Evolutionary conservation across 2,888 invertebrate genomes (phyloP).

Genomic region (Pammene aurita): DNA sequence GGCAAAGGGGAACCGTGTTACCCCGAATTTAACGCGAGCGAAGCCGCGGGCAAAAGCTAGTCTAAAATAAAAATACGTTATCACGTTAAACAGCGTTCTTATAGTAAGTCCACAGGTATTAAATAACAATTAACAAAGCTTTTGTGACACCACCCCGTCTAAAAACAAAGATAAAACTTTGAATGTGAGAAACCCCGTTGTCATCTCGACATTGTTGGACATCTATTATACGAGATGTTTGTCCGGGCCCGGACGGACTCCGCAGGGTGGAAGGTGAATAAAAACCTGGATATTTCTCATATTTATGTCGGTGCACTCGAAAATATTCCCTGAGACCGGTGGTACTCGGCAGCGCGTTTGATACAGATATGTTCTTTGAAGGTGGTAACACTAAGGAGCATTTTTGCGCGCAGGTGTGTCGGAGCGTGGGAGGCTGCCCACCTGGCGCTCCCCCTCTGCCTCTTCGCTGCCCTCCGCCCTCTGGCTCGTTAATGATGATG

Average conservation of each 20-base stretch:
- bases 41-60: too few relatives aligned
- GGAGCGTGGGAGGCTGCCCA: slow-evolving; percentile 83
- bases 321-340: slow-evolving; percentile 76
- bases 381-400: slow-evolving; percentile 69
- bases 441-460: slow-evolving; percentile 84
- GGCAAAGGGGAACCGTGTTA: too few relatives aligned
- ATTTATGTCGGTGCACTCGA: slow-evolving; percentile 81
- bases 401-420: slow-evolving; percentile 74
- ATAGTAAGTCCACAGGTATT: slow-evolving; percentile 29
- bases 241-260: slow-evolving; percentile 59
- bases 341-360: slow-evolving; percentile 55
- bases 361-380: slow-evolving; percentile 67
- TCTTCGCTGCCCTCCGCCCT: slow-evolving; percentile 83
- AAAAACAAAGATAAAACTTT: slow-evolving; percentile 48
- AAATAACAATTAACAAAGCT: slow-evolving; percentile 40
- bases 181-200: slow-evolving; percentile 61
- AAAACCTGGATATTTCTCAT: slow-evolving; percentile 81
- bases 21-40: too few relatives aligned
- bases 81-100: slow-evolving; percentile 15
- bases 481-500: slow-evolving; percentile 91
- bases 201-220: slow-evolving; percentile 72
- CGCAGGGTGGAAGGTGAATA: slow-evolving; percentile 69
- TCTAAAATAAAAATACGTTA: slow-evolving; percentile 2
- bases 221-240: slow-evolving; percentile 72
- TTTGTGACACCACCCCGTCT: slow-evolving; percentile 25